Conservation (phyloP, 2,113 vertebrate species). For the Redunca redunca region DNA sequence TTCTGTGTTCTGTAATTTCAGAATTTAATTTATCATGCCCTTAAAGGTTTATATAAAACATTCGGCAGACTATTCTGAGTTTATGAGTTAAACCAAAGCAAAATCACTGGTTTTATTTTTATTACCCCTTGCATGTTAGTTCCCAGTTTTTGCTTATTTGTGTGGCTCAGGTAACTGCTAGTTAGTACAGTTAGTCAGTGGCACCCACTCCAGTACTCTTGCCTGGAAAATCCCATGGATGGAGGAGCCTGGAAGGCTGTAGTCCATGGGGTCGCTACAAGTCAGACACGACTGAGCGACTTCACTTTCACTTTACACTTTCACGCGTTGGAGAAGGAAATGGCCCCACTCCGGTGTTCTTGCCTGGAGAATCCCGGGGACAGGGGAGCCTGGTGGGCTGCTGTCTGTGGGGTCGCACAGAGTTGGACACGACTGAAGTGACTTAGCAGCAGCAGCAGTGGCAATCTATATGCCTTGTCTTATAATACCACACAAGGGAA, state of each 20-base stretch:
- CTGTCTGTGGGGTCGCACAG: too few relatives aligned
- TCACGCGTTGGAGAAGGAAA: too few relatives aligned
- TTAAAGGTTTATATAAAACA: background rate
- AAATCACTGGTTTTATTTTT: background rate
- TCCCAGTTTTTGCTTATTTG: background rate
- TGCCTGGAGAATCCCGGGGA: too few relatives aligned
- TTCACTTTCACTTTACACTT: too few relatives aligned
- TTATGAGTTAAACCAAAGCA: background rate
- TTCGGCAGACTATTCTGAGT: background rate
- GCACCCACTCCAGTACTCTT: too few relatives aligned
- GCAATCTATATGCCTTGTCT: background rate
- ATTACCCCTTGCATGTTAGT: background rate
- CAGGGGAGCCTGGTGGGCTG: too few relatives aligned
- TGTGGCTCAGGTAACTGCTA: background rate
- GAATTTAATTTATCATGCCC: background rate
- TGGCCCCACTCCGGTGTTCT: too few relatives aligned
- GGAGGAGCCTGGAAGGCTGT: too few relatives aligned
- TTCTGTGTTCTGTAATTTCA: background rate
- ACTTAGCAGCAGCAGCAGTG: background rate
- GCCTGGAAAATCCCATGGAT: too few relatives aligned
- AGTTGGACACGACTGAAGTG: too few relatives aligned
- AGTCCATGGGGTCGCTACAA: too few relatives aligned
- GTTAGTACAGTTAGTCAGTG: background rate
- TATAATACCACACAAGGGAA: background rate
- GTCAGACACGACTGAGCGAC: too few relatives aligned